Conservation (phyloP, 2,888 invertebrate species). For the Pristionchus exspectatus region DNA sequence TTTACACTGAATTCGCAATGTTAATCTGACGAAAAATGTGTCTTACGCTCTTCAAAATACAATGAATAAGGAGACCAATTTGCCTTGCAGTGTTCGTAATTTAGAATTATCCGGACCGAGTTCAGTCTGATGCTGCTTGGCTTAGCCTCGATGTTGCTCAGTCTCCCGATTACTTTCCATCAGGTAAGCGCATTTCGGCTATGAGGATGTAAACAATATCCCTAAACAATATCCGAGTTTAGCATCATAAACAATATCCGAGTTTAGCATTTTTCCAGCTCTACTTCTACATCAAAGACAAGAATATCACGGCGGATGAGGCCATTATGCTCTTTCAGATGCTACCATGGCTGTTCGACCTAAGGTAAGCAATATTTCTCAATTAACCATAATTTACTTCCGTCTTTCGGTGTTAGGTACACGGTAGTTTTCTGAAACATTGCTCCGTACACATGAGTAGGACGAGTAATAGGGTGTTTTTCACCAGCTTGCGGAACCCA, state of each 20-base stretch:
- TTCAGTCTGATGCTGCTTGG: constrained; percentile 22
- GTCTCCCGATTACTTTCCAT: constrained; percentile 1
- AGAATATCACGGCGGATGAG: background rate
- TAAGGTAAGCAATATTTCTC: too few species aligned
- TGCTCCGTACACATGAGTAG: too few species aligned
- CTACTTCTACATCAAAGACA: background rate
- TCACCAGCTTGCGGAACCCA: background rate
- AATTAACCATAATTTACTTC: too few species aligned
- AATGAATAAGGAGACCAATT: background rate
- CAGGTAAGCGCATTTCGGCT: background rate
- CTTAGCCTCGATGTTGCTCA: background rate
- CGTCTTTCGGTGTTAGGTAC: too few species aligned
- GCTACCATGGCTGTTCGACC: constrained; percentile 34
- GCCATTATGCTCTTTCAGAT: background rate
- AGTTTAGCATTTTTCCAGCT: background rate
- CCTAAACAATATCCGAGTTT: too few species aligned
- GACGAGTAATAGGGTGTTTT: background rate
- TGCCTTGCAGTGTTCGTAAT: too few species aligned
- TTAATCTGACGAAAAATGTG: too few species aligned
- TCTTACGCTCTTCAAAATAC: too few species aligned
- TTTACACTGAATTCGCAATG: too few species aligned
- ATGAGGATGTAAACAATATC: too few species aligned
- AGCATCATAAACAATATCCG: too few species aligned
- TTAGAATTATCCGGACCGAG: constrained; percentile 20
- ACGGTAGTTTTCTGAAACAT: background rate